phyloP scores from a whole-genome alignment of 2,888 invertebrate genomes.

The Papilio protenor region DNA sequence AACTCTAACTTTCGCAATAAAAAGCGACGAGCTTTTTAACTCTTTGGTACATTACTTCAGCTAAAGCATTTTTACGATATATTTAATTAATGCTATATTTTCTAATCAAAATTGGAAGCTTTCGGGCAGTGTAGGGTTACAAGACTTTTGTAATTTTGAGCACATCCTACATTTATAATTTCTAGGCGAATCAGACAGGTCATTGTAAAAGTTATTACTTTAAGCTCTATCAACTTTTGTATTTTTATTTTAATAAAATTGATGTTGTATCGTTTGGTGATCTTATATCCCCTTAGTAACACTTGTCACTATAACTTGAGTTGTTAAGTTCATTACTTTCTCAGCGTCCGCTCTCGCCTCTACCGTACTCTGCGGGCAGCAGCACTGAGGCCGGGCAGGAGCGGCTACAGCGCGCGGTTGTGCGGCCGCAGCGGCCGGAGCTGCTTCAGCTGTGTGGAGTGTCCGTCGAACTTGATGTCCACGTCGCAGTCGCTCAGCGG shows the following conservation, averaged over 20 bases:
- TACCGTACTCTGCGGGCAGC: neutral
- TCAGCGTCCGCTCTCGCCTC: neutral
- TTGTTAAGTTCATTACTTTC: neutral
- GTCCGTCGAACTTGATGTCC: constrained; percentile 91
- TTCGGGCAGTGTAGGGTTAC: constrained; percentile 6
- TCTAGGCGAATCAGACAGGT: neutral
- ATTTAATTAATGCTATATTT: neutral
- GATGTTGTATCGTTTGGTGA: neutral
- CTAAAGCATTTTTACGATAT: neutral
- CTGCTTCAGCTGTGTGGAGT: constrained; percentile 90
- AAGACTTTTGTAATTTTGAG: neutral
- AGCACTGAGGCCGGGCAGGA: neutral
- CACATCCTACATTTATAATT: neutral
- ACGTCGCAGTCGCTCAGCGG: constrained; percentile 92
- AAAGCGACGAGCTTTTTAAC: too few relatives aligned
- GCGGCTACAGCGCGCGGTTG: constrained; percentile 3
- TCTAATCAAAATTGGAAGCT: constrained; percentile 4
- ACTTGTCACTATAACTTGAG: neutral
- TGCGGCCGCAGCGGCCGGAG: constrained; percentile 81
- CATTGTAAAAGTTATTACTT: neutral
- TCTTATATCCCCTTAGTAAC: neutral
- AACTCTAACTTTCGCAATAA: neutral
- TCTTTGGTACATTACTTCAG: constrained; percentile 15
- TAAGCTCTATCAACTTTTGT: neutral
- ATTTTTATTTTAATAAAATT: neutral